Evolutionary conservation across 2,113 vertebrate genomes (phyloP).

Genomic region (Copsychus sechellarum): DNA sequence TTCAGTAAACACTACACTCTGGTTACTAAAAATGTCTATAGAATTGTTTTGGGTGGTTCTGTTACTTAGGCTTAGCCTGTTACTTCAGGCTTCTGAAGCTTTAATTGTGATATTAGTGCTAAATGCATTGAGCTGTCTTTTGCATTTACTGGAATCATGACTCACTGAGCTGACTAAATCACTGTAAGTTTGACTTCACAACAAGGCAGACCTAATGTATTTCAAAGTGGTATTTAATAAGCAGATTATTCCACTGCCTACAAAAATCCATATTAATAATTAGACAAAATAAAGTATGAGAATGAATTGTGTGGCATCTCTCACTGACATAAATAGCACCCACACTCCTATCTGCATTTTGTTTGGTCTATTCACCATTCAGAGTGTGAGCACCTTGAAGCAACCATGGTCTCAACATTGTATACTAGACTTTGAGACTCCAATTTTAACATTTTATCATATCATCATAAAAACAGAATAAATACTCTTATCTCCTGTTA

Average conservation of each 20-base stretch:
- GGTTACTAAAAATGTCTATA: not conserved
- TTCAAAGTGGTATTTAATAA: not conserved
- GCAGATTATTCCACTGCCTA: not conserved
- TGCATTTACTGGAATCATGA: not conserved
- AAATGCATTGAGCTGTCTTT: not conserved
- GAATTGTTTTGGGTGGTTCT: not conserved
- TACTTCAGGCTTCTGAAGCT: not conserved
- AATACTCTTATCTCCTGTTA: not conserved
- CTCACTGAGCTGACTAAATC: not conserved
- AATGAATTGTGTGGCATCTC: not conserved
- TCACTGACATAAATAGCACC: not conserved
- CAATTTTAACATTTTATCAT: not conserved
- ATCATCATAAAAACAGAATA: not conserved
- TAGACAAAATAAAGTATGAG: not conserved
- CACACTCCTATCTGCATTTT: not conserved
- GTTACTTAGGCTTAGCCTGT: not conserved
- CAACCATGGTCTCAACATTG: accelerated
- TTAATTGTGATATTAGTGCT: not conserved
- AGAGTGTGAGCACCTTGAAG: not conserved
- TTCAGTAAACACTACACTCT: not conserved
- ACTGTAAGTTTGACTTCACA: not conserved
- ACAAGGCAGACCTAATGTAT: not conserved
- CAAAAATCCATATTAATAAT: not conserved
- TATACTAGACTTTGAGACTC: not conserved
- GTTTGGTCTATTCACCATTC: not conserved